Conservation (phyloP, 2,888 invertebrate genomes). For the Augiades crinisus region DNA sequence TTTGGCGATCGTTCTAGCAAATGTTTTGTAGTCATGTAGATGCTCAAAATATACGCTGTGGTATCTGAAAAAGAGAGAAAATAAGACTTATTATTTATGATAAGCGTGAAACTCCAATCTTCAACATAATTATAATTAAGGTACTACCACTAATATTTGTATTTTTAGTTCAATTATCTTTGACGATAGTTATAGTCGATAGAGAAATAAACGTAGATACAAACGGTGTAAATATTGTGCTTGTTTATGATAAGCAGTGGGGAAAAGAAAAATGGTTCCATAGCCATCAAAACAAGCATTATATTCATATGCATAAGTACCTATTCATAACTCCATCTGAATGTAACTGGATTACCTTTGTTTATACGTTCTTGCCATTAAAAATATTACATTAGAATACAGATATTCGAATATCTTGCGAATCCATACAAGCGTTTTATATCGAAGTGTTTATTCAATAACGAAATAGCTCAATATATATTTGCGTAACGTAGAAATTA, state of each 20-base stretch:
- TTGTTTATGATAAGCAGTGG: not conserved
- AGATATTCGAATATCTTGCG: slow-evolving; percentile 4
- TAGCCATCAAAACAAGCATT: slow-evolving; percentile 2
- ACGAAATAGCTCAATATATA: not conserved
- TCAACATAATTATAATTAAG: too few species aligned
- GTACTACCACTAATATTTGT: too few species aligned
- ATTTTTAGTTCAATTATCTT: too few species aligned
- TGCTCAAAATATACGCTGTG: not conserved
- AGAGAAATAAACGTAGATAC: too few species aligned
- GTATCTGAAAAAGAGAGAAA: not conserved
- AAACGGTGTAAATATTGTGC: not conserved
- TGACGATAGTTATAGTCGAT: too few species aligned
- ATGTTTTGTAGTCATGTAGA: not conserved
- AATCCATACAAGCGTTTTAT: slow-evolving; percentile 3
- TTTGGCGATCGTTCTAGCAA: not conserved
- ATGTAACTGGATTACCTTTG: slow-evolving; percentile 8
- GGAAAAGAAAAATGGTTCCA: slow-evolving; percentile 4
- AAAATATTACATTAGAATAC: slow-evolving; percentile 28
- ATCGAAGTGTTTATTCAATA: not conserved
- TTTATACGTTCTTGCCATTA: slow-evolving; percentile 23
- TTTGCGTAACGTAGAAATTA: not conserved
- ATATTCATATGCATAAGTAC: slow-evolving; percentile 7
- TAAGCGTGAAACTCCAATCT: too few species aligned
- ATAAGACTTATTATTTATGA: not conserved
- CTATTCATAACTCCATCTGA: slow-evolving; percentile 13